Evolutionary conservation across 2,797 vertebrate genomes (phyloP).

Genomic region (Erithacus rubecula): DNA sequence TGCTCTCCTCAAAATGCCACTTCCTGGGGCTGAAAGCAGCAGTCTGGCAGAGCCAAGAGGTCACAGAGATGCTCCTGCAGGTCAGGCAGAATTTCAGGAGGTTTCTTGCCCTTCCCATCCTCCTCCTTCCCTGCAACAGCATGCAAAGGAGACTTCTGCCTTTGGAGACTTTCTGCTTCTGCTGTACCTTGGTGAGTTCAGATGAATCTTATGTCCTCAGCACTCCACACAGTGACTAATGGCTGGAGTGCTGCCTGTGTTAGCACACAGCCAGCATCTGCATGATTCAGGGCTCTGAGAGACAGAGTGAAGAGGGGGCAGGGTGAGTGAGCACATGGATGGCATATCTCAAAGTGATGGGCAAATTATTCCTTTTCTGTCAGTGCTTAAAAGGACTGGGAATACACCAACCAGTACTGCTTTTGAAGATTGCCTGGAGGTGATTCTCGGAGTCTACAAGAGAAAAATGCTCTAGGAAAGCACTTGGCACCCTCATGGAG

Average conservation of each 20-base stretch:
- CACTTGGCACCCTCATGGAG: not conserved
- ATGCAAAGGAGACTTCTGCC: not conserved
- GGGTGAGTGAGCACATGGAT: not conserved
- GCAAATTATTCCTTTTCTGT: not conserved
- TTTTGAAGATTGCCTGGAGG: not conserved
- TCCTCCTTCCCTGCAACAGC: not conserved
- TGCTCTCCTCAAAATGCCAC: not conserved
- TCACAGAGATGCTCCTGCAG: not conserved
- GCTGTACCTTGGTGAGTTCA: not conserved
- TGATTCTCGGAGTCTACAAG: not conserved
- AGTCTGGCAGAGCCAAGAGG: not conserved
- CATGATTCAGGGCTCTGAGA: not conserved
- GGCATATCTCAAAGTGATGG: not conserved
- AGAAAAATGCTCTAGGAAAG: not conserved
- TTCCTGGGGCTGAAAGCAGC: fast-evolving
- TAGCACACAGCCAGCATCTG: not conserved
- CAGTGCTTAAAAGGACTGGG: not conserved
- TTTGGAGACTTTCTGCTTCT: not conserved
- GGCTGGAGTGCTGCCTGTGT: not conserved
- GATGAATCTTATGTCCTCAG: not conserved
- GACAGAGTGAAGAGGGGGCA: not conserved
- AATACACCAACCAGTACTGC: not conserved
- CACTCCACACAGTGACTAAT: not conserved
- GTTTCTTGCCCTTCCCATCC: not conserved
- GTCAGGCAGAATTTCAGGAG: not conserved